Base-by-base conservation (phyloP, 1,140 invertebrate species). In the Stegodyphus mimosarum region DNA sequence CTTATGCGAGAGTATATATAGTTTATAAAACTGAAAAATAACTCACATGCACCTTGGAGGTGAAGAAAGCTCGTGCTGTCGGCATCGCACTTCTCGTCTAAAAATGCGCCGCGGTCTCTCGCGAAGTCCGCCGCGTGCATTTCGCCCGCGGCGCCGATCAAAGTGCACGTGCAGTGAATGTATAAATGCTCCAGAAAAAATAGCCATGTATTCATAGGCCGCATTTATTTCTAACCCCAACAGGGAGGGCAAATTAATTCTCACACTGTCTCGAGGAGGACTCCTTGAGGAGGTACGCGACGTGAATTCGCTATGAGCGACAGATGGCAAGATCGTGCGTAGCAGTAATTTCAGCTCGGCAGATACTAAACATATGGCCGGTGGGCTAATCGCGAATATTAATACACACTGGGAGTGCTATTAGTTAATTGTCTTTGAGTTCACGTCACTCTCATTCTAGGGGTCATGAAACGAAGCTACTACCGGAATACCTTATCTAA, bases 161-260 rank as follows among this genome's bases (percentile, higher is more conserved):
- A 51, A 13, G 7, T 11, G 76, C 76, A 78, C 76, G 76, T 78
- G 76, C 17, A 60, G 6, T 15, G 76, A 70, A 48, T 78, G 33
- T 50, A 60, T 53, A 78, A 78, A 69, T 15, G 64, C 7, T n/a
- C 9, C 9, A 15, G 7, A 69, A 78, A 78, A 78, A 67, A 67
- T 17, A 67, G 10, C 66, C 10, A 78, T 78, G 76, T 51, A 78
- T 78, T 69, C 66, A 78, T 69, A 66, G 49, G n/a, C 51, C 50
- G 64, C 52, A 69, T 64, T 69, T 78, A 78, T 78, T 66, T 69
- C 64, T 69, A 69, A 78, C 76, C 76, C 51, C 50, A 69, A 67
- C 49, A 78, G 50, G n/a, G 76, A 69, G 76, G 76, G 76, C 18
- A 78, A 78, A 78, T 78, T 69, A 78, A 78, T 78, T 78, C 76